Evolutionary conservation across 2,113 vertebrate species (phyloP), one percentile per base, ranked within the genome.

Genomic region (Nibea albiflora): DNA sequence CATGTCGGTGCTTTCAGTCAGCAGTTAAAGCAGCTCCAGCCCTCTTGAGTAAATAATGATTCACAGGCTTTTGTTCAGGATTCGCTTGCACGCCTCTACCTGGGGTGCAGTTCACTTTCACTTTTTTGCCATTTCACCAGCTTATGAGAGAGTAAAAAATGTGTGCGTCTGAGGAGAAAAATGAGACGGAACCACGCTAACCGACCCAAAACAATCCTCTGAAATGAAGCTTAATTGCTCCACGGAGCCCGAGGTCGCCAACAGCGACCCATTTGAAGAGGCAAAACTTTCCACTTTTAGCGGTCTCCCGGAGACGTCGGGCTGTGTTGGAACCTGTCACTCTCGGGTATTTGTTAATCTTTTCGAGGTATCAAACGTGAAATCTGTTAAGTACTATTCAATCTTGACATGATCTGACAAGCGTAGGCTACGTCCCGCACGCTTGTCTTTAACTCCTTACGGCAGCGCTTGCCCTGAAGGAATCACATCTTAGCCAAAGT

Each of bases 241-340:
- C 15, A 26, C 44, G 28, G 24, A 50, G 49, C 49, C 35, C 8
- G 8, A 6, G 19, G 17, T 7, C 31, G 6, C 31, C 7, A 7
- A 35, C 31, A 35, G 31, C 6, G 6, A 35, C 6, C 7, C 31
- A 2, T 46, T 28, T 0, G 15, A 26, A 31, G 42, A 44, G 16
- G 16, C 15, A 5, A 31, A 31, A 5, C 31, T 31, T 31, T 31
- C 5, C 31, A 31, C 31, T 31, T 31, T 31, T 5, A 31, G 31
- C 35, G 28, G 1, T 58, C 15, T 12, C 44, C 6, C 2, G 2
- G 1, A n/a, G 6, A 31, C 0, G 0, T 17, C 1, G 3, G n/a
- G 42, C 60, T 20, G 35, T 69, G 81, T 49, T 39, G 22, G 28
- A 46, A 64, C 77, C n/a, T 1, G n/a, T 58, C 2, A 3, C 15